Conservation (phyloP, 1,140 invertebrate species). For the Bombus cullumanus region DNA sequence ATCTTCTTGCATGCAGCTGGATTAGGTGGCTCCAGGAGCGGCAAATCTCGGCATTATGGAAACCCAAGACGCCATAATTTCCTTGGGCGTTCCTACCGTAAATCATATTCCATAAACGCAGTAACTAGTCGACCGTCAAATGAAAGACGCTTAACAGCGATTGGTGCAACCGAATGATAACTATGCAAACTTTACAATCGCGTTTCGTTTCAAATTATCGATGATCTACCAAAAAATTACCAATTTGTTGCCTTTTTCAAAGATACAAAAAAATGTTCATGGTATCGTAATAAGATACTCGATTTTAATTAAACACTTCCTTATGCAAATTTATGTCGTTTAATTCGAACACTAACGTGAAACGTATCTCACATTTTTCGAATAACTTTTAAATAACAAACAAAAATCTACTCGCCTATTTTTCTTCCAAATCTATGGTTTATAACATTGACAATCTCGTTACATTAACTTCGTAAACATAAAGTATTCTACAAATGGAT, state of each 20-base stretch:
- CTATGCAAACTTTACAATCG: not conserved
- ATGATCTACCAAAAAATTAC: too few relatives aligned
- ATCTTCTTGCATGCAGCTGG: conserved; percentile 54
- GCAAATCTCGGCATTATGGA: conserved; percentile 64
- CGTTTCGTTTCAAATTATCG: not conserved
- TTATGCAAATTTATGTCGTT: too few relatives aligned
- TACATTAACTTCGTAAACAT: not conserved
- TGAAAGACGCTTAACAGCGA: not conserved
- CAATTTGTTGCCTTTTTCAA: too few relatives aligned
- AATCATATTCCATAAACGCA: conserved; percentile 49
- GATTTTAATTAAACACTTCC: not conserved
- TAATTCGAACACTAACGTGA: too few relatives aligned
- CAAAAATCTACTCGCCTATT: not conserved
- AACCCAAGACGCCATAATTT: conserved; percentile 59
- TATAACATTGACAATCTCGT: not conserved
- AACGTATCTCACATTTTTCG: too few relatives aligned
- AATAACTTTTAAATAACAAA: too few relatives aligned
- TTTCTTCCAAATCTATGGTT: not conserved
- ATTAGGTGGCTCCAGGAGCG: conserved; percentile 52
- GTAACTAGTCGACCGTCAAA: conserved; percentile 33
- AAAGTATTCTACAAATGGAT: not conserved
- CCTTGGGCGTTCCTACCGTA: conserved; percentile 23
- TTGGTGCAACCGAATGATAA: not conserved
- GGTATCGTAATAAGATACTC: not conserved
- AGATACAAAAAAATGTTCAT: not conserved